phyloP scores from a whole-genome alignment of 35 echinoderm and acorn worm genomes.

The Heliocidaris tuberculata region DNA sequence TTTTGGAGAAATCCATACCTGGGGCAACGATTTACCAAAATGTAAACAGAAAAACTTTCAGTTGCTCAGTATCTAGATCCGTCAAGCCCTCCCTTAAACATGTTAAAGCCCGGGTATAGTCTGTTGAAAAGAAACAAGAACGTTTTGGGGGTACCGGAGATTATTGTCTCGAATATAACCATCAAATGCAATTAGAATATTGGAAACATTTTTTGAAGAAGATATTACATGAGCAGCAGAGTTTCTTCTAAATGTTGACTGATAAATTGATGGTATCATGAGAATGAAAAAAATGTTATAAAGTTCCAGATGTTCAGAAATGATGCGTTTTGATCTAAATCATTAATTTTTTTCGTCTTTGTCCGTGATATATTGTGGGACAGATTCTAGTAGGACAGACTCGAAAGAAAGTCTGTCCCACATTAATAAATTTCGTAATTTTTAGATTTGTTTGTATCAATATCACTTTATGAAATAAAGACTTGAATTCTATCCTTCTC shows the following conservation, averaged over 20 bases:
- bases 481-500: too few relatives aligned
- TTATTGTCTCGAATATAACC: not conserved
- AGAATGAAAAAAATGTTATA: not conserved
- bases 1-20: slow-evolving; percentile 45
- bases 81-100: not conserved
- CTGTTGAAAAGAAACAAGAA: not conserved
- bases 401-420: too few relatives aligned
- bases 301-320: not conserved
- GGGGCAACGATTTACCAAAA: slow-evolving; percentile 48
- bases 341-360: not conserved
- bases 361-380: not conserved
- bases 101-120: not conserved
- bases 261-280: too few relatives aligned
- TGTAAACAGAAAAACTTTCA: slow-evolving; percentile 54
- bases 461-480: too few relatives aligned
- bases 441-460: too few relatives aligned
- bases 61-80: slow-evolving; percentile 26
- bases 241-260: too few relatives aligned
- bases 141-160: not conserved
- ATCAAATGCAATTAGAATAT: not conserved
- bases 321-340: not conserved
- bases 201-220: not conserved
- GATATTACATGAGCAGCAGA: too few relatives aligned
- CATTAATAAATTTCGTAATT: too few relatives aligned
- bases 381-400: too few relatives aligned